Evolutionary conservation across 2,797 vertebrate genomes (phyloP).

Genomic region (Oreortyx pictus): DNA sequence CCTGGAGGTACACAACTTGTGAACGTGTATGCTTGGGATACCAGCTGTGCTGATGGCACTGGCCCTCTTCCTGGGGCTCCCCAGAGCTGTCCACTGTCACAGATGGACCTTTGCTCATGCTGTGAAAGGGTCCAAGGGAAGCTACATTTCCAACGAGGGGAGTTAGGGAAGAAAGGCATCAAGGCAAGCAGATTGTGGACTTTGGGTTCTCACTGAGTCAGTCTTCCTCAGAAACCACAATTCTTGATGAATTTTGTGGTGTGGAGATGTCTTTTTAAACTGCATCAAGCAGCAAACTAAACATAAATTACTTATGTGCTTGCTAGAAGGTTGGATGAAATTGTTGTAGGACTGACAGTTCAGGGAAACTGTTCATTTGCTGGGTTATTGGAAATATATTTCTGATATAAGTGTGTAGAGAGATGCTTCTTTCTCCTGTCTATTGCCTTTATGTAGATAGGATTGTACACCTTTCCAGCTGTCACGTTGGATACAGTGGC

Average conservation of each 20-base stretch:
- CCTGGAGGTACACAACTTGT: accelerated
- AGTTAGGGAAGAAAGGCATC: neutral
- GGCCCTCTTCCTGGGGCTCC: no score
- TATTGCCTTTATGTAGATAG: neutral
- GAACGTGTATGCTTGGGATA: accelerated
- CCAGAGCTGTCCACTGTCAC: neutral
- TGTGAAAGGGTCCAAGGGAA: neutral
- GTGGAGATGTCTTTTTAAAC: neutral
- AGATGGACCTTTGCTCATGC: accelerated
- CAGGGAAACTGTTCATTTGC: neutral
- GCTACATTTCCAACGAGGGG: neutral
- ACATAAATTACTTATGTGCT: neutral
- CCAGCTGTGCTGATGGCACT: neutral
- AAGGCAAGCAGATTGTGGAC: accelerated
- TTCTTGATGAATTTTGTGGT: neutral
- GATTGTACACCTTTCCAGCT: neutral
- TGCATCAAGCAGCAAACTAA: neutral
- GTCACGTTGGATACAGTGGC: accelerated
- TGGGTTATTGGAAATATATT: neutral
- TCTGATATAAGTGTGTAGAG: neutral
- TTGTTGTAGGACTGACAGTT: neutral
- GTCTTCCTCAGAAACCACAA: neutral
- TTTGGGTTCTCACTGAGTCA: neutral
- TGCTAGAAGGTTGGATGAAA: accelerated
- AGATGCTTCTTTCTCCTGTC: neutral